Percentiles rank a stretch among this genome's conserved stretches.
Conservation (phyloP, 2,797 vertebrate species). For the Delichon dasypus region DNA sequence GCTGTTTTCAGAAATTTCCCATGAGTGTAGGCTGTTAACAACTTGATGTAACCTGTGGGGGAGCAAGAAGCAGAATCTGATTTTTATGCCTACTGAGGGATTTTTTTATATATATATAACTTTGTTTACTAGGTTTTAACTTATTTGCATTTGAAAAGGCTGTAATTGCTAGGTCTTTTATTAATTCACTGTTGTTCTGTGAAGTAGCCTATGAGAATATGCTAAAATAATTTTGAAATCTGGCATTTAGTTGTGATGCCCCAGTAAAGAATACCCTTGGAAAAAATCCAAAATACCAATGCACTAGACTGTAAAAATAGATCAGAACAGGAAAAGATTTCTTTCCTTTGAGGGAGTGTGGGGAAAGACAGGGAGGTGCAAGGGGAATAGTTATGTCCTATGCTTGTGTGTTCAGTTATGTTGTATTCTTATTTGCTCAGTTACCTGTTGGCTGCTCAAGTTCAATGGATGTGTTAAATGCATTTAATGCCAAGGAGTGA, state of each 20-base stretch:
- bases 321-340: slow-evolving; percentile 55
- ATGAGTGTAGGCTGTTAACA: not conserved
- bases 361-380: not conserved
- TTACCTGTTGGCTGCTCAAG: slow-evolving; percentile 65
- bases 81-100: not conserved
- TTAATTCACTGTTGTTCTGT: slow-evolving; percentile 56
- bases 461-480: not conserved
- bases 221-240: slow-evolving; percentile 73
- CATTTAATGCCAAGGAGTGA: not conserved
- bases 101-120: not conserved
- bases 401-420: not conserved
- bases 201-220: slow-evolving; percentile 45
- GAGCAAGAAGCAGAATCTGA: slow-evolving; percentile 18
- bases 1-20: not conserved
- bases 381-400: not conserved
- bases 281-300: slow-evolving; percentile 73
- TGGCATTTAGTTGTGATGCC: slow-evolving; percentile 71
- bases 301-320: slow-evolving; percentile 75
- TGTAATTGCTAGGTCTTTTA: slow-evolving; percentile 58
- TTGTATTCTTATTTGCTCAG: not conserved
- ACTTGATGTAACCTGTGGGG: slow-evolving; percentile 2
- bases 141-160: slow-evolving; percentile 69
- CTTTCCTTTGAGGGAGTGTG: slow-evolving; percentile 53
- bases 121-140: slow-evolving; percentile 49
- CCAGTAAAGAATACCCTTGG: slow-evolving; percentile 72